These are phyloP conservation scores for Barnardius zonarius DNA, from an alignment of 2,113 vertebrate species.

Conservation along the genomic window DNA sequence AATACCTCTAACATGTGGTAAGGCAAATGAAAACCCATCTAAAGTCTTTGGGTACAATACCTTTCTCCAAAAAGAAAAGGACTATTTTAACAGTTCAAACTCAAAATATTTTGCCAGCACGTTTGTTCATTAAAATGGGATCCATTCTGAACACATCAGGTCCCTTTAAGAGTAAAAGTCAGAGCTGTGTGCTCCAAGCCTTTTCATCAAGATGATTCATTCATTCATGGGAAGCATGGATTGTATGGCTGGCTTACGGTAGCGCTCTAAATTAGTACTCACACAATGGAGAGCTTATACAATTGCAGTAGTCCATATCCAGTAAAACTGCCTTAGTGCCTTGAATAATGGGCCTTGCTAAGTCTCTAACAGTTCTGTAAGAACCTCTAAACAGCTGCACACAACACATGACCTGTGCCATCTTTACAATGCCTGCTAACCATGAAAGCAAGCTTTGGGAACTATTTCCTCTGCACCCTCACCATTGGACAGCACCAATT, in stretches of 20 bases:
- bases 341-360: slow-evolving; percentile 62
- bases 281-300: slow-evolving; percentile 72
- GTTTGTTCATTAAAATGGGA: slow-evolving; percentile 7
- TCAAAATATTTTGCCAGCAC: not conserved
- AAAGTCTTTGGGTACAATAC: not conserved
- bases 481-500: not conserved
- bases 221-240: slow-evolving; percentile 56
- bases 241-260: slow-evolving; percentile 58
- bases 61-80: not conserved
- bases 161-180: slow-evolving; percentile 56
- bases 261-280: slow-evolving; percentile 64
- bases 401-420: slow-evolving; percentile 58
- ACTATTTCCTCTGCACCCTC: slow-evolving; percentile 48
- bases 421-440: slow-evolving; percentile 63
- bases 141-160: slow-evolving; percentile 15
- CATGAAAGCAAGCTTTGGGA: slow-evolving; percentile 59
- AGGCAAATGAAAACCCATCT: not conserved
- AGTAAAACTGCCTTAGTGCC: slow-evolving; percentile 64
- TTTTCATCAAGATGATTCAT: slow-evolving; percentile 58
- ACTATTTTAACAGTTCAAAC: not conserved
- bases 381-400: slow-evolving; percentile 69
- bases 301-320: slow-evolving; percentile 72
- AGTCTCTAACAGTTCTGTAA: slow-evolving; percentile 68
- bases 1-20: not conserved
- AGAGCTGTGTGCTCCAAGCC: slow-evolving; percentile 33